Percentiles rank a stretch among this genome's conserved stretches.
Conservation (phyloP, 2,888 invertebrate species). For the Caenorhabditis afra region DNA sequence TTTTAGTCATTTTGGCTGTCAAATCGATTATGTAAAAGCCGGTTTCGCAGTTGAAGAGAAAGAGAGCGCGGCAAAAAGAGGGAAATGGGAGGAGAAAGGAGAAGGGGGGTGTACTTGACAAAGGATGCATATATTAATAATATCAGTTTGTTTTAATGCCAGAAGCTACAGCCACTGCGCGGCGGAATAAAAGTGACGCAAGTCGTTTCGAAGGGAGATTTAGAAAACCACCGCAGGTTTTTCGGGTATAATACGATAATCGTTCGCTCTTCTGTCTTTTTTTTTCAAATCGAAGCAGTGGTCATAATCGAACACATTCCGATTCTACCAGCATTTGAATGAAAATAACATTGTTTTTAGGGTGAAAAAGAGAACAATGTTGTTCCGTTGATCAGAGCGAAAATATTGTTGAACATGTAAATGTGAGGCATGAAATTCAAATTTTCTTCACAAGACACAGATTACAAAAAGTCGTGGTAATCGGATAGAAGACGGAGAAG, state of each 20-base stretch:
- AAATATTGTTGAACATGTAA: too few species aligned
- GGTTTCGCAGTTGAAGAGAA: conserved; percentile 34
- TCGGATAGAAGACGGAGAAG: too few species aligned
- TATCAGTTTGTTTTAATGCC: conserved; percentile 48
- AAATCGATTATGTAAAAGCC: conserved; percentile 57
- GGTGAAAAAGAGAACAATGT: neutral
- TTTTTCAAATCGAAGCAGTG: neutral
- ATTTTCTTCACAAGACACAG: too few species aligned
- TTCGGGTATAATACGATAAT: conserved; percentile 48
- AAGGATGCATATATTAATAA: conserved; percentile 54
- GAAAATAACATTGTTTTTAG: neutral
- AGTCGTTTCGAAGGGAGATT: conserved; percentile 13
- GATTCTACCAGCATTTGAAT: neutral
- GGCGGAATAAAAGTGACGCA: conserved; percentile 15
- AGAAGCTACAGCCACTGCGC: neutral
- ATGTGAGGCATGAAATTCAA: too few species aligned
- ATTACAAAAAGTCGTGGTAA: too few species aligned
- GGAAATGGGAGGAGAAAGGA: conserved; percentile 7
- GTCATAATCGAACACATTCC: conserved; percentile 4
- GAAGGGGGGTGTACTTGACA: conserved; percentile 48
- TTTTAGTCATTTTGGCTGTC: conserved; percentile 56
- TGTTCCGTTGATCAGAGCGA: too few species aligned
- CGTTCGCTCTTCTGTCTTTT: conserved; percentile 22
- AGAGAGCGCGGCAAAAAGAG: conserved; percentile 19
- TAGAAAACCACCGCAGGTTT: conserved; percentile 25